Evolutionary conservation across 2,888 invertebrate species (phyloP).

Genomic region (Pollenia angustigena): DNA sequence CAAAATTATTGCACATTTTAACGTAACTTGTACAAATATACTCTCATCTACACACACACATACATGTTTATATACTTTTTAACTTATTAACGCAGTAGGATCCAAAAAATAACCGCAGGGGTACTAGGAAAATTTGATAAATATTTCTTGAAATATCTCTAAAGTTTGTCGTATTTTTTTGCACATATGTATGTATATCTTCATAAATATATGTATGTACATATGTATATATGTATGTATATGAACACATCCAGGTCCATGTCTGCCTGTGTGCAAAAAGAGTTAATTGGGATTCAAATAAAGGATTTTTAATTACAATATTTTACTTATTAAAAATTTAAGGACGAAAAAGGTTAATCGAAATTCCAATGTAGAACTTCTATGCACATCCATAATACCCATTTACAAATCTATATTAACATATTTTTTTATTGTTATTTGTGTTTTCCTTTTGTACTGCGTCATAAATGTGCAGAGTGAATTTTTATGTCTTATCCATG

Average conservation of each 20-base stretch:
- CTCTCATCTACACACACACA: not conserved
- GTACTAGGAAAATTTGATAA: not conserved
- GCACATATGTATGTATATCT: too few species aligned
- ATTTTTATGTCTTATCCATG: slow-evolving; percentile 65
- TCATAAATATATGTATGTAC: too few species aligned
- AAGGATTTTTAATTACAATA: too few species aligned
- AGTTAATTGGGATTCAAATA: too few species aligned
- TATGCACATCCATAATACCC: not conserved
- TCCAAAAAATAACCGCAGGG: not conserved
- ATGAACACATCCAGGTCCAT: too few species aligned
- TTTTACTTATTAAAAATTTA: not conserved
- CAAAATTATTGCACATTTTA: slow-evolving; percentile 50
- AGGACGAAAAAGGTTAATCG: slow-evolving; percentile 13
- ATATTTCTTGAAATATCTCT: not conserved
- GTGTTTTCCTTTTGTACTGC: slow-evolving; percentile 26
- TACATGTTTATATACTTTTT: not conserved
- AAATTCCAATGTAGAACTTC: slow-evolving; percentile 3
- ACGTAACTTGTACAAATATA: not conserved
- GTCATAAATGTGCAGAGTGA: slow-evolving; percentile 64
- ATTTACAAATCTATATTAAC: not conserved
- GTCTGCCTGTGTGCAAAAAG: too few species aligned
- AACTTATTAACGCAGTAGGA: not conserved
- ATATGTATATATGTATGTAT: too few species aligned
- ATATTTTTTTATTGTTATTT: not conserved
- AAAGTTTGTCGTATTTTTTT: not conserved